Conservation (phyloP, 1,140 invertebrate species). For the Tetranychus urticae region DNA sequence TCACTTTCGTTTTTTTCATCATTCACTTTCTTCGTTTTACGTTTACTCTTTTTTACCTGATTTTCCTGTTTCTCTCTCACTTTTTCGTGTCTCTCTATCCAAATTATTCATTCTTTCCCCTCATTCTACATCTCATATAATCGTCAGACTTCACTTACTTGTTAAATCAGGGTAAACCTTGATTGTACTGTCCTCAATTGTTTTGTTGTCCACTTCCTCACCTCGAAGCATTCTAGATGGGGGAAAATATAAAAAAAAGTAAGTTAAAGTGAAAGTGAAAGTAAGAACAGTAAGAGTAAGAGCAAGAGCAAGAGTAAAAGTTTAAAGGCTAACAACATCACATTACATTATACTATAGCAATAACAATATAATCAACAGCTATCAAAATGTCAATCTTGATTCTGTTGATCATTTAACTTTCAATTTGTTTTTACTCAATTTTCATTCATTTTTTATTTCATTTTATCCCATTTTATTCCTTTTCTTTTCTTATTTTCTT, state of each 20-base stretch:
- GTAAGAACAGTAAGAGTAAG: too few species aligned
- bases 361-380: too few species aligned
- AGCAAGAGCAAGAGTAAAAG: background rate
- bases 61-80: too few species aligned
- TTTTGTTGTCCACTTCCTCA: conserved; percentile 40
- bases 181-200: conserved; percentile 53
- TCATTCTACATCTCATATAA: background rate
- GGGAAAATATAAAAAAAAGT: background rate
- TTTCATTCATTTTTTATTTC: too few species aligned
- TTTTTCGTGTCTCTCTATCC: too few species aligned
- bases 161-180: conserved; percentile 71
- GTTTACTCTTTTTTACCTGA: background rate
- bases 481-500: too few species aligned
- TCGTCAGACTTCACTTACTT: conserved; percentile 32
- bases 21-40: background rate
- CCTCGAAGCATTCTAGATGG: conserved; percentile 34
- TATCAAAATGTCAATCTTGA: too few species aligned
- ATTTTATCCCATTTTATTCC: too few species aligned
- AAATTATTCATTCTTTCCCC: background rate
- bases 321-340: too few species aligned
- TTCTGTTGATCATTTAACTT: too few species aligned
- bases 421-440: too few species aligned
- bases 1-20: background rate
- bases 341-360: too few species aligned
- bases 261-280: background rate